Evolutionary conservation across 2,113 vertebrate species (phyloP).

Genomic region (human): GRCh38 chr6:69848501-69849000

Average conservation of each 20-base stretch:
- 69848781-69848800: neutral
- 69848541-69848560: neutral
- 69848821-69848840: neutral
- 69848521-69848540: neutral
- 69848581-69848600: neutral
- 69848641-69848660: neutral
- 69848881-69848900: neutral
- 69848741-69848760: neutral
- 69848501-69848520: neutral
- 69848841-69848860: neutral
- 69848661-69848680: neutral
- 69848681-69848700: constrained; percentile 13
- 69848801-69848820: neutral
- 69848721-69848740: neutral
- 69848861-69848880: neutral
- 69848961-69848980: neutral
- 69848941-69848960: neutral
- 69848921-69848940: neutral
- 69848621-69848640: neutral
- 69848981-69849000: neutral
- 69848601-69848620: neutral
- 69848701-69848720: neutral
- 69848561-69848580: neutral
- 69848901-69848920: neutral
- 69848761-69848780: neutral